Base-by-base conservation (phyloP, 2,888 invertebrate species). In the Thalpophila matura region DNA sequence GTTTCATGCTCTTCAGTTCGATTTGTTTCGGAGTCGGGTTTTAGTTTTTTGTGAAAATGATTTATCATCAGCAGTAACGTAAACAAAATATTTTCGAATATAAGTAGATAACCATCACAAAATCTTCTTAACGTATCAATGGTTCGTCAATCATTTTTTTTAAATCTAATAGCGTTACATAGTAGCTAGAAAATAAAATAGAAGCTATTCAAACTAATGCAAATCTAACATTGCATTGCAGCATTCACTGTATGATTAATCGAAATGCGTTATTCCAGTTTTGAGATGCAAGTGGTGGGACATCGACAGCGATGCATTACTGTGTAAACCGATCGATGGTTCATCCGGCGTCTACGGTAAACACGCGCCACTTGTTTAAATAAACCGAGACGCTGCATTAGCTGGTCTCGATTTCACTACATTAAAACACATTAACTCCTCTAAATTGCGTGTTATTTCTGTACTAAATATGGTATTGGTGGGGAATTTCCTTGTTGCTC, bases 321-420 rank as follows among this genome's bases (percentile, higher is more conserved):
- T 84, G 90, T 84, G 89, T 90, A 91, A 90, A 91, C 93, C 89
- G 94, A 95, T 94, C 94, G 92, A 94, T 93, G 91, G 85, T 88
- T 91, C 91, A 93, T 93, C 93, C 93, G 94, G 91, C 92, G 90
- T 85, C 86, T 86, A 84, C 84, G 70, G 91, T 94, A 95, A 95
- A 95, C 95, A 95, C 88, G 87, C 88, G 92, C 92, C 95, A 93
- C 94, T 95, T 95, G 95, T 94, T 90, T 89, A 94, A 94, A 94
- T 93, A 94, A 94, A 94, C 94, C 85, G 88, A 83, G 82, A 82
- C 88, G 82, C 85, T 89, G 93, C 94, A 95, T 95, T 94, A 95
- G 93, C 91, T 86, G 89, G 85, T 92, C 93, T 93, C 94, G 92
- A 92, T 94, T 93, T 89, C 93, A 94, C 90, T 91, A 91, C 93